Evolutionary conservation across 2,888 invertebrate genomes (phyloP).

Genomic region (Antheraea yamamai): DNA sequence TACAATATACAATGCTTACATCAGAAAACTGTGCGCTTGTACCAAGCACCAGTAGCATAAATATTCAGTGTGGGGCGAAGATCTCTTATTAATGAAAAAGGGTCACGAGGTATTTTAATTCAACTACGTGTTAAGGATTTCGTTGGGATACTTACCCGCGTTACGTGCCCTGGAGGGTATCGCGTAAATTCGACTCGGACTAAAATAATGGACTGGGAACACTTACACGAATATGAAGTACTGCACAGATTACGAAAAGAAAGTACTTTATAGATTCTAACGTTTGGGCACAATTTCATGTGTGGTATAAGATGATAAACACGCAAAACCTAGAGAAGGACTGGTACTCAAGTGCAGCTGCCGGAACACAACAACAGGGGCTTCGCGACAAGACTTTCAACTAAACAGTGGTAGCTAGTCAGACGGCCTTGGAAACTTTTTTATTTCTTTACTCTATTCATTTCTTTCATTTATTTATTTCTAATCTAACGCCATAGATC

Average conservation of each 20-base stretch:
- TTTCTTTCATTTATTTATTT: too few relatives aligned
- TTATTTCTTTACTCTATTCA: too few relatives aligned
- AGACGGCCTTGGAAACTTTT: too few relatives aligned
- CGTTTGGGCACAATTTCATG: too few relatives aligned
- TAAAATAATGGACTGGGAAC: constrained; percentile 15
- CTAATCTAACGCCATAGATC: too few relatives aligned
- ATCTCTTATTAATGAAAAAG: constrained; percentile 82
- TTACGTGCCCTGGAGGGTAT: constrained; percentile 17
- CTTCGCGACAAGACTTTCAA: too few relatives aligned
- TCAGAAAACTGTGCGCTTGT: constrained; percentile 34
- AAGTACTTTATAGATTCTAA: too few relatives aligned
- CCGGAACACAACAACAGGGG: too few relatives aligned
- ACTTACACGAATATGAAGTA: constrained; percentile 2
- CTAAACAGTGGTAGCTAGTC: too few relatives aligned
- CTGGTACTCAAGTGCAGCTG: too few relatives aligned
- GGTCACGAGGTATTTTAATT: constrained; percentile 82
- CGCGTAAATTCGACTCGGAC: constrained; percentile 12
- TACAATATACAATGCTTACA: neutral
- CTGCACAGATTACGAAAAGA: neutral
- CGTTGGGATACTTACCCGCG: constrained; percentile 49
- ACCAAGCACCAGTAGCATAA: constrained; percentile 58
- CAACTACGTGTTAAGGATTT: constrained; percentile 81
- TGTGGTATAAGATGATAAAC: too few relatives aligned
- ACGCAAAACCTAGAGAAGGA: too few relatives aligned
- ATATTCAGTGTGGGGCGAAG: constrained; percentile 79